These are phyloP conservation scores for Cotesia glomerata DNA, from an alignment of 1,140 invertebrate species.

Conservation along the genomic window DNA sequence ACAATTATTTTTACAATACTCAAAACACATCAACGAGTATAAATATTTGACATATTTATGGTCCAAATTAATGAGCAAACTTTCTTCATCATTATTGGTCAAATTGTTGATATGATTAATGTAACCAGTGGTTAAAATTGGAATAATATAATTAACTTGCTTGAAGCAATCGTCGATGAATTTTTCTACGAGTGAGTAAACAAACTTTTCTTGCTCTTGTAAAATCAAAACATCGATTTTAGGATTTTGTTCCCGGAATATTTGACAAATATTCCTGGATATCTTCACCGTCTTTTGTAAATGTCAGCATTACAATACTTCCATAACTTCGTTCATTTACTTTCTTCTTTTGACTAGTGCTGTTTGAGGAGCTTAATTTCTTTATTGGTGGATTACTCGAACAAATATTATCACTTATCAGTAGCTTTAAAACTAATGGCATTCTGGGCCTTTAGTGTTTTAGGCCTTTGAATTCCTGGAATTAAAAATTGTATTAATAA, in stretches of 20 bases:
- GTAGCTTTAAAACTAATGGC: constrained; percentile 45
- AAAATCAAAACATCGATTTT: constrained; percentile 52
- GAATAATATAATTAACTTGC: constrained; percentile 53
- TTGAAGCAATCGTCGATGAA: constrained; percentile 54
- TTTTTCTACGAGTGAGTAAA: constrained; percentile 46
- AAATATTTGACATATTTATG: constrained; percentile 51
- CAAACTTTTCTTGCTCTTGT: constrained; percentile 49
- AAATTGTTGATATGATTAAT: constrained; percentile 38
- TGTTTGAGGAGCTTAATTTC: background rate
- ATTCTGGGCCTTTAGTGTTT: constrained; percentile 42
- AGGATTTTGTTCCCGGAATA: constrained; percentile 46
- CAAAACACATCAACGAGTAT: constrained; percentile 46
- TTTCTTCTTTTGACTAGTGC: no score
- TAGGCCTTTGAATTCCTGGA: constrained; percentile 34
- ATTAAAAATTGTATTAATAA: no score
- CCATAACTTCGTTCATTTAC: constrained; percentile 31
- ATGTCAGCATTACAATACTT: constrained; percentile 50
- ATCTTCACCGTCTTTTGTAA: constrained; percentile 43
- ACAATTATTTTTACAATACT: constrained; percentile 47
- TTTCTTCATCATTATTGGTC: constrained; percentile 11
- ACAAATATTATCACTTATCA: background rate
- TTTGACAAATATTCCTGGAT: constrained; percentile 39
- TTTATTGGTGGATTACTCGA: background rate
- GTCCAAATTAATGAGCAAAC: constrained; percentile 38
- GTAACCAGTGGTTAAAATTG: constrained; percentile 49